Evolutionary conservation across 23 tunicate species (phyloP).

Genomic region (Ciona savignyi): DNA sequence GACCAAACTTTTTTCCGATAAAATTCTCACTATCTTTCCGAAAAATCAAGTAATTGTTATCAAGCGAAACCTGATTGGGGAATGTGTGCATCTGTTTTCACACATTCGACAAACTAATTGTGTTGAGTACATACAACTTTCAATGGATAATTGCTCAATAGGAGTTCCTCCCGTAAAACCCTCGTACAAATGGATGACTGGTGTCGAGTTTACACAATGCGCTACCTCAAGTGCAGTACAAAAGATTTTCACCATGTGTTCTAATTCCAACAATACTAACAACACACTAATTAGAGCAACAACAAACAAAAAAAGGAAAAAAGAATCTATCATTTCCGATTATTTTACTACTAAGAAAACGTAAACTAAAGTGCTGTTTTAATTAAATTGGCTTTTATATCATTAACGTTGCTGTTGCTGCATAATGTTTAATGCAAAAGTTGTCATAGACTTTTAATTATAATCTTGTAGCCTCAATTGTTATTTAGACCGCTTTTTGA

Average conservation of each 20-base stretch:
- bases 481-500: neutral
- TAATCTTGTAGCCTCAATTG: neutral
- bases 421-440: no score
- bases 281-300: no score
- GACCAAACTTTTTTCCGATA: neutral
- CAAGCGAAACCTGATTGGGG: conserved; percentile 13
- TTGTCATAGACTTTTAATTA: no score
- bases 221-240: conserved; percentile 41
- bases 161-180: neutral
- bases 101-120: conserved; percentile 59
- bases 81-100: conserved; percentile 52
- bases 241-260: conserved; percentile 35
- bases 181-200: conserved; percentile 28
- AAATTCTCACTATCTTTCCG: neutral
- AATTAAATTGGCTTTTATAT: no score
- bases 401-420: no score
- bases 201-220: conserved; percentile 18
- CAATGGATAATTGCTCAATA: neutral
- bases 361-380: no score
- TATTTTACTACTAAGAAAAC: neutral
- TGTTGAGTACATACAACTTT: conserved; percentile 20
- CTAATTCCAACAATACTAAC: neutral
- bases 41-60: neutral
- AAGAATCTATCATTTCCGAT: neutral
- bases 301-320: conserved; percentile 3